Evolutionary conservation across 2,888 invertebrate species (phyloP).

Genomic region (Uloborus plumipes): DNA sequence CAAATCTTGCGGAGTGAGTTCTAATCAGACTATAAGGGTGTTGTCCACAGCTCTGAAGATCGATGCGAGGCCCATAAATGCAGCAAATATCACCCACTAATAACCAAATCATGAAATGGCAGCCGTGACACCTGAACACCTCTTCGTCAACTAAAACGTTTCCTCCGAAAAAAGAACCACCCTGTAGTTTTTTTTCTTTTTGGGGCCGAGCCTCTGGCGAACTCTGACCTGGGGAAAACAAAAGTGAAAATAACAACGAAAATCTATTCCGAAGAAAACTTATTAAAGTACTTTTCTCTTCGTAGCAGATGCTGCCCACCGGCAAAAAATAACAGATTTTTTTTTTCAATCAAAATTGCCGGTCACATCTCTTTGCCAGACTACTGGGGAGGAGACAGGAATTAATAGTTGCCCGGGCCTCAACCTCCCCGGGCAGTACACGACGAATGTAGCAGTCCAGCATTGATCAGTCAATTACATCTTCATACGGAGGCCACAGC

Average conservation of each 20-base stretch:
- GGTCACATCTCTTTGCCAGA: conserved; percentile 29
- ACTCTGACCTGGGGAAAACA: conserved; percentile 21
- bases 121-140: too few relatives aligned
- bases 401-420: conserved; percentile 41
- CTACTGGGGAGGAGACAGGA: conserved; percentile 40
- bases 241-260: conserved; percentile 7
- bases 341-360: conserved; percentile 32
- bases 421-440: conserved; percentile 6
- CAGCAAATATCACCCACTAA: too few relatives aligned
- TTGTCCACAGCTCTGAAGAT: too few relatives aligned
- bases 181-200: conserved; percentile 24
- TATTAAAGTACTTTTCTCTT: conserved; percentile 41
- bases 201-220: conserved; percentile 20
- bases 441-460: conserved; percentile 13
- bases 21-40: too few relatives aligned
- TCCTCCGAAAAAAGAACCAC: not conserved
- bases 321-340: conserved; percentile 26
- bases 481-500: conserved; percentile 17
- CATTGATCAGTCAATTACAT: conserved; percentile 58
- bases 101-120: too few relatives aligned
- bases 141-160: too few relatives aligned
- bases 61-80: too few relatives aligned
- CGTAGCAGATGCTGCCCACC: conserved; percentile 19
- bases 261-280: conserved; percentile 4
- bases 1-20: too few relatives aligned